These are phyloP conservation scores for Centruroides vittatus DNA, from an alignment of 1,140 invertebrate species.

Conservation along the genomic window DNA sequence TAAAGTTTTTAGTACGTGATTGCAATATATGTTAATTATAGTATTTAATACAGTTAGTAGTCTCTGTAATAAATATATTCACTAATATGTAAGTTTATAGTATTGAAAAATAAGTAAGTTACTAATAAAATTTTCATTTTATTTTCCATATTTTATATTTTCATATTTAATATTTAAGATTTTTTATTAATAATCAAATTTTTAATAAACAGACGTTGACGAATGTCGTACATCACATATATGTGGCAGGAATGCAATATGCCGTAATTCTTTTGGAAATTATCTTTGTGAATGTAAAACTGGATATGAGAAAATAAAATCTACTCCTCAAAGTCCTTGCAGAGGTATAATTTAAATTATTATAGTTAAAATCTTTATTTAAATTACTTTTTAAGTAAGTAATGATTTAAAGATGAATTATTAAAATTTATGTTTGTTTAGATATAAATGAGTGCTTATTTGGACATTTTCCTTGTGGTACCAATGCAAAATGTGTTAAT, in stretches of 20 bases:
- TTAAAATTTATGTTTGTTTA: neutral
- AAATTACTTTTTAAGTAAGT: neutral
- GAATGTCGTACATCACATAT: conserved; percentile 54
- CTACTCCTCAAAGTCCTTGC: conserved; percentile 35
- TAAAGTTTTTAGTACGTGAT: neutral
- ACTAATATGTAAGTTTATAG: neutral
- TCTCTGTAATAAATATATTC: too few relatives aligned
- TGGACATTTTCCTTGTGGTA: conserved; percentile 57
- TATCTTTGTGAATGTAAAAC: conserved; percentile 74
- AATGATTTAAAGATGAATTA: neutral
- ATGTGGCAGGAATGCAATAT: conserved; percentile 66
- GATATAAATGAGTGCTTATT: conserved; percentile 74
- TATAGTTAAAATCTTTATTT: neutral
- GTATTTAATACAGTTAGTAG: too few relatives aligned
- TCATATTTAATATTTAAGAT: too few relatives aligned
- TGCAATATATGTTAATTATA: too few relatives aligned
- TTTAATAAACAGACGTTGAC: conserved; percentile 36
- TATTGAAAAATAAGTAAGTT: too few relatives aligned
- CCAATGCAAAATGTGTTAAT: conserved; percentile 82
- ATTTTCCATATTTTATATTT: too few relatives aligned
- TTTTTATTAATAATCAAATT: too few relatives aligned
- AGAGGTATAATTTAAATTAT: conserved; percentile 39
- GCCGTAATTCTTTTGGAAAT: conserved; percentile 66
- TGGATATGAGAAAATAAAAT: conserved; percentile 44
- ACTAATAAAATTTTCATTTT: too few relatives aligned